phyloP scores from a whole-genome alignment of 1,140 invertebrate species.

The Drosophila kanapiae region DNA sequence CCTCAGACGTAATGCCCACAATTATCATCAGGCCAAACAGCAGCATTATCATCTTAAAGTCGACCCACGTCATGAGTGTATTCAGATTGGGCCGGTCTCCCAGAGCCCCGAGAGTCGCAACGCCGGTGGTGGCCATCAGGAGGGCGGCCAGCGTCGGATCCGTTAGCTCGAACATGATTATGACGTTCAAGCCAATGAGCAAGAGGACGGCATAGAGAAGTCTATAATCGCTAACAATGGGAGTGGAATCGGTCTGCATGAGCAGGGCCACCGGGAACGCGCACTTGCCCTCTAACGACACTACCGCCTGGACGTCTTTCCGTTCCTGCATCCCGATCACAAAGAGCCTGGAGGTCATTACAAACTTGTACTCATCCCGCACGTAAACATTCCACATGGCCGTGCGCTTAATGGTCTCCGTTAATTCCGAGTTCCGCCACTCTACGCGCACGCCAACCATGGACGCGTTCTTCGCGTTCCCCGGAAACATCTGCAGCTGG shows the following conservation, averaged over 20 bases:
- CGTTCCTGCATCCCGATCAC: rapidly evolving
- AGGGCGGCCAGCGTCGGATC: constrained; percentile 93
- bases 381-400: constrained; percentile 21
- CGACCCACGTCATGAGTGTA: constrained; percentile 93
- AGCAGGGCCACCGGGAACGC: constrained; percentile 15
- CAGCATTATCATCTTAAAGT: constrained; percentile 92
- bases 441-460: background rate
- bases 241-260: constrained; percentile 5
- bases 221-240: constrained; percentile 74
- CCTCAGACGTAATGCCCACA: constrained; percentile 93
- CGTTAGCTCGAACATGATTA: constrained; percentile 93
- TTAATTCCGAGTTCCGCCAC: background rate
- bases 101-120: constrained; percentile 90
- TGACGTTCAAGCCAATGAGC: constrained; percentile 89
- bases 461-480: rapidly evolving
- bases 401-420: background rate
- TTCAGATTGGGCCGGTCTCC: constrained; percentile 90
- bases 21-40: constrained; percentile 96
- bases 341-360: background rate
- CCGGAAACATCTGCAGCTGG: background rate
- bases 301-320: background rate
- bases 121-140: constrained; percentile 89
- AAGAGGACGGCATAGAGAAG: constrained; percentile 90
- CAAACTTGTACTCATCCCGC: rapidly evolving
- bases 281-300: background rate